Evolutionary conservation across 2,797 vertebrate genomes (phyloP).

Genomic region (Pipistrellus nathusii): DNA sequence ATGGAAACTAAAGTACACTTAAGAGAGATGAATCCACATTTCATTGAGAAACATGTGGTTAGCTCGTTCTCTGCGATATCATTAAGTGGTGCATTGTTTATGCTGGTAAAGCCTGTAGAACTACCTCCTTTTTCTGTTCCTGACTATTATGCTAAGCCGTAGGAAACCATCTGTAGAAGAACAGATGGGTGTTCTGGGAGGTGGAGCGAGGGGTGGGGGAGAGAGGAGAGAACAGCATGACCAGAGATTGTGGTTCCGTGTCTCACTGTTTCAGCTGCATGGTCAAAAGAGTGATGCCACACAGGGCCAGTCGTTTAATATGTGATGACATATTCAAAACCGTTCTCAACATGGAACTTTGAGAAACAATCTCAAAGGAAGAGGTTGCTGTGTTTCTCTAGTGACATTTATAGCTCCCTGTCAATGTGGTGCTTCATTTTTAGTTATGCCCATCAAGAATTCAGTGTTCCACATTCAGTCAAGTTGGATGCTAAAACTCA

Average conservation of each 20-base stretch:
- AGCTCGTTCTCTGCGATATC: slow-evolving; percentile 58
- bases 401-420: slow-evolving; percentile 63
- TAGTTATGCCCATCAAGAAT: slow-evolving; percentile 74
- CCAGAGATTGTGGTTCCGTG: slow-evolving; percentile 27
- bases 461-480: slow-evolving; percentile 68
- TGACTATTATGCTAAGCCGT: slow-evolving; percentile 47
- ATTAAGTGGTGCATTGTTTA: slow-evolving; percentile 74
- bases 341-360: slow-evolving; percentile 56
- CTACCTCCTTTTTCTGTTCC: slow-evolving; percentile 44
- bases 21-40: slow-evolving; percentile 72
- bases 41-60: slow-evolving; percentile 56
- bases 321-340: slow-evolving; percentile 52
- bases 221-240: background rate
- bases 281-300: slow-evolving; percentile 48
- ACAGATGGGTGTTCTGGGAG: background rate
- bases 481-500: slow-evolving; percentile 76
- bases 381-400: slow-evolving; percentile 63
- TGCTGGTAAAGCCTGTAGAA: slow-evolving; percentile 42
- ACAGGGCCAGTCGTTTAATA: background rate
- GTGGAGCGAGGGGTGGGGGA: too few relatives aligned
- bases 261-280: slow-evolving; percentile 3
- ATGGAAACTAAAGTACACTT: slow-evolving; percentile 73
- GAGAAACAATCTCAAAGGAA: slow-evolving; percentile 54
- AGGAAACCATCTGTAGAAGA: background rate
- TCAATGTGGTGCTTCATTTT: slow-evolving; percentile 70